Evolutionary conservation across 2,113 vertebrate species (phyloP), one percentile per base, ranked within the genome.

Genomic region (Entomyzon cyanotis): DNA sequence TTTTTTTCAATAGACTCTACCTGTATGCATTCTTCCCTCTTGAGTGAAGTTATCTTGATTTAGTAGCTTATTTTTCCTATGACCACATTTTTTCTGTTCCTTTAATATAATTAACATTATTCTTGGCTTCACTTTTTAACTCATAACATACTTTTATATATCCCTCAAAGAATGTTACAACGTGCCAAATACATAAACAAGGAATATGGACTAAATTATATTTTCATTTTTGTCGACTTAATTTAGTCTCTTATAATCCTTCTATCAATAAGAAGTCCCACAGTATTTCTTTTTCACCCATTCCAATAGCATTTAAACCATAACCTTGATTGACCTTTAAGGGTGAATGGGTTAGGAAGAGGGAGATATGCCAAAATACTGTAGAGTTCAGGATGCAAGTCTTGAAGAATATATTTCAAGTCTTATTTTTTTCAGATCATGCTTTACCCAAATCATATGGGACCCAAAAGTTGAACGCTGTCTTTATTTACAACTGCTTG

Each of bases 181-280:
- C 2, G n/a, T 96, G 94, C 93, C 95, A 96, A 96, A 93, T 74
- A 64, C 47, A 92, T 90, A 92, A 96, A 89, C 42, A 77, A 80
- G 50, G n/a, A 94, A 78, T 94, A 96, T 95, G 85, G 93, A 92
- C 47, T 79, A 95, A 93, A 96, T 96, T 96, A 97, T 89, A 87
- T 92, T 97, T 97, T 96, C 60, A 94, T 96, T 94, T 97, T 71
- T 96, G 28, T 89, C 9, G 37, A 80, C 94, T 97, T 97, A 94
- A 97, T 97, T 96, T 92, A 92, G 85, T 93, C 77, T 96, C 25
- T 50, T 87, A n/a, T 87, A 95, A 96, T 93, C 85, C 84, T 80
- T 89, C 94, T 83, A 65, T 93, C 90, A 94, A 37, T 86, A 95
- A 88, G 59, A 95, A 88, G 59, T 90, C 39, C 18, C 25, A 87